phyloP scores from a whole-genome alignment of 2,113 vertebrate genomes.

The Rhinolophus ferrumequinum region DNA sequence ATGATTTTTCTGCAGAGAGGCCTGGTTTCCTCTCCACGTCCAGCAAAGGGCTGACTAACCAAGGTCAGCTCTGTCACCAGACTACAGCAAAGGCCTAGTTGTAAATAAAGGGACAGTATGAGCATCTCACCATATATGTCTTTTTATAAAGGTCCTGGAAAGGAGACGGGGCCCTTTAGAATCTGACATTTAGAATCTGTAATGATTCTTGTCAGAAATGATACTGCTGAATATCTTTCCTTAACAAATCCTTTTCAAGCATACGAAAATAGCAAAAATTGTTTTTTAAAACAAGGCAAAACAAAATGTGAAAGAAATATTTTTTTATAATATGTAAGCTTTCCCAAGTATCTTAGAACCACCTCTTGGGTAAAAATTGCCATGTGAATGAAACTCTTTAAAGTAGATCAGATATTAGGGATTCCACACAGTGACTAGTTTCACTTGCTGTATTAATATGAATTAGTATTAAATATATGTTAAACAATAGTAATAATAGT shows the following conservation, averaged over 20 bases:
- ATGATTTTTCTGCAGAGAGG: not conserved
- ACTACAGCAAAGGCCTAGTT: not conserved
- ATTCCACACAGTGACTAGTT: not conserved
- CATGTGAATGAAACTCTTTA: not conserved
- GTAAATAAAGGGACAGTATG: not conserved
- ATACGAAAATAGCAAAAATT: not conserved
- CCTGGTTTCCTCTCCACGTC: not conserved
- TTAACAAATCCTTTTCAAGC: not conserved
- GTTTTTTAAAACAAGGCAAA: not conserved
- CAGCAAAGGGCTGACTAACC: not conserved
- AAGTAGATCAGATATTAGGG: not conserved
- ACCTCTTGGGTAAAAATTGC: not conserved
- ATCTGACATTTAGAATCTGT: not conserved
- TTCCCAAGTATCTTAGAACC: conserved; percentile 18
- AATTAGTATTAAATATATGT: not conserved
- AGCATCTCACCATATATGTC: not conserved
- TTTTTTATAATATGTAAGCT: conserved; percentile 8
- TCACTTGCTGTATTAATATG: not conserved
- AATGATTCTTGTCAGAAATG: not conserved
- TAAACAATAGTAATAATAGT: not conserved
- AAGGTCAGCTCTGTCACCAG: not conserved
- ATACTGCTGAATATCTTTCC: not conserved
- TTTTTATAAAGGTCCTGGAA: not conserved
- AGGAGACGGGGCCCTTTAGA: not conserved
- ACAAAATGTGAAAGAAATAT: not conserved